Base-by-base conservation (phyloP, 2,797 vertebrate species). In the Neostethus bicornis region DNA sequence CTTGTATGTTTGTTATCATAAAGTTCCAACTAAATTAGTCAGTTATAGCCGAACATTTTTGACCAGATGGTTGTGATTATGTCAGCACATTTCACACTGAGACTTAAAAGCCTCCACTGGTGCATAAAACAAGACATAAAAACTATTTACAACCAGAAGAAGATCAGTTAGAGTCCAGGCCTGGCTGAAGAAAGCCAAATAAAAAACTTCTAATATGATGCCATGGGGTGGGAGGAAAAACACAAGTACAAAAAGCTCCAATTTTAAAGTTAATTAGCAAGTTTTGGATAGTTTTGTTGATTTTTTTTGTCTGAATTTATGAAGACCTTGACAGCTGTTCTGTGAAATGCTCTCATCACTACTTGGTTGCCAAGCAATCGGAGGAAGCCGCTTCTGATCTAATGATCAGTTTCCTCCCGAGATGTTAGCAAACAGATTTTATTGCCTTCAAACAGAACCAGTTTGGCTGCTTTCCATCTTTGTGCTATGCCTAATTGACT, bases 11-110 rank as follows among this genome's bases (percentile, higher is more conserved):
- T 56, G 81, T 73, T 70, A 68, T 61, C 16, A 26, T 76, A 79
- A 81, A 85, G 74, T 77, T 80, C 70, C 77, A 57, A 45, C 61
- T 61, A 70, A 50, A 80, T 79, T 77, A 77, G 64, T 66, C 75
- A 78, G 75, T 63, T 58, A 71, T 34, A 70, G 58, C 68, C 65
- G 70, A 55, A 52, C 51, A 43, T 61, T 68, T 69, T 66, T 54
- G 69, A 65, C 76, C 86, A 87, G 85, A 87, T 84, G 83, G 85
- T 67, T 61, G 57, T 37, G 69, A 61, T 81, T 79, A 67, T 72
- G 71, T 70, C 59, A 75, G 70, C 54, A 66, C 61, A 80, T 48
- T 51, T 74, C 68, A 62, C 62, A 71, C 52, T 69, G 52, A 69
- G 66, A 84, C 58, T 53, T 60, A 25, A 49, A 32, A 65, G 41